A percentile compares a stretch with the other conserved stretches of the same genome.
Evolutionary conservation across 2,113 vertebrate genomes (phyloP).

Genomic region (Oreochromis niloticus): DNA sequence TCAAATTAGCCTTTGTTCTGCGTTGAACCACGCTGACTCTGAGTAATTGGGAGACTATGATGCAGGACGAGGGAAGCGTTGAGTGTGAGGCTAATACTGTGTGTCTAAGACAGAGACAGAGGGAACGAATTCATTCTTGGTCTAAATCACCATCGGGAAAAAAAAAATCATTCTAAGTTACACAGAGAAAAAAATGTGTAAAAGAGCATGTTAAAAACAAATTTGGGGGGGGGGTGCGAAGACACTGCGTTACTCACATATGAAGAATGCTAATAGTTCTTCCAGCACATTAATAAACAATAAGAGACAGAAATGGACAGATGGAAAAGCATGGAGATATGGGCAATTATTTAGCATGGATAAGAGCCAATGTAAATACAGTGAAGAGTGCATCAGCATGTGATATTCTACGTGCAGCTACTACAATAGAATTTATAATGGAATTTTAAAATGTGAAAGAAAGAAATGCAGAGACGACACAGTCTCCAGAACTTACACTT

Average conservation of each 20-base stretch:
- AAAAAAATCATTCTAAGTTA: background rate
- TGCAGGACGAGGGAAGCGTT: conserved; percentile 40
- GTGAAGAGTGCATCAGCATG: background rate
- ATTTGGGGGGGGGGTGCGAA: too few species aligned
- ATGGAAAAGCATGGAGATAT: background rate
- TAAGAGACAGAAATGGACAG: background rate
- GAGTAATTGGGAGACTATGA: conserved; percentile 53
- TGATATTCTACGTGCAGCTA: background rate
- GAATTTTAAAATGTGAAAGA: background rate
- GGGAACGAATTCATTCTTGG: background rate
- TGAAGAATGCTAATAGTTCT: background rate
- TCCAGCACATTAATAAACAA: background rate
- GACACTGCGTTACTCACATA: background rate
- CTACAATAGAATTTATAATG: background rate
- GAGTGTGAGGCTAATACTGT: conserved; percentile 14
- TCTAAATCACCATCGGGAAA: background rate
- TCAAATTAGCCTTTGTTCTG: conserved; percentile 64
- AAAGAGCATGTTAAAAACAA: too few species aligned
- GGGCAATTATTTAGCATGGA: background rate
- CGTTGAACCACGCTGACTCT: conserved; percentile 45
- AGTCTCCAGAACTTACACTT: background rate
- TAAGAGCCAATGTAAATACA: background rate
- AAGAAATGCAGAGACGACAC: background rate
- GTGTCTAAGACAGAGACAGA: background rate
- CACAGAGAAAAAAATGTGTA: background rate